phyloP scores from a whole-genome alignment of 2,888 invertebrate genomes.

The Gnatocerus cornutus region DNA sequence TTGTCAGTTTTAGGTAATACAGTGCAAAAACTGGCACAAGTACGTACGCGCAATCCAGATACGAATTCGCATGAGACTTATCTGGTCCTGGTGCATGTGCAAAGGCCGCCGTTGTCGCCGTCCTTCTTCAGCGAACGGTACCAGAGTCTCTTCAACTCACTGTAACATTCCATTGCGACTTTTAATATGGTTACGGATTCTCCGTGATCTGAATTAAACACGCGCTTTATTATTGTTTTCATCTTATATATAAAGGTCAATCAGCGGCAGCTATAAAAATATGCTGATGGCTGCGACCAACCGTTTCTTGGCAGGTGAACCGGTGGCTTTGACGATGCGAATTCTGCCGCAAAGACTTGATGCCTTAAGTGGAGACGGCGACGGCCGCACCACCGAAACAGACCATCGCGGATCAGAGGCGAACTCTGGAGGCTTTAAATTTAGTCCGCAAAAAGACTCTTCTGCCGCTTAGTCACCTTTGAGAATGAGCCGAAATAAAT shows the following conservation, averaged over 20 bases:
- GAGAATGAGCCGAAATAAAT: slow-evolving; percentile 55
- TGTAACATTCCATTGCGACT: slow-evolving; percentile 63
- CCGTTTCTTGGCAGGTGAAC: slow-evolving; percentile 61
- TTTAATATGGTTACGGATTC: slow-evolving; percentile 62
- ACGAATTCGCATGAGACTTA: slow-evolving; percentile 64
- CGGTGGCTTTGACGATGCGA: slow-evolving; percentile 18
- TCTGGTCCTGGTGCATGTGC: slow-evolving; percentile 54
- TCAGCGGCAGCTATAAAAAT: slow-evolving; percentile 54
- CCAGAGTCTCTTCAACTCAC: slow-evolving; percentile 57
- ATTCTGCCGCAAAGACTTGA: slow-evolving; percentile 1
- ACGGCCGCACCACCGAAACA: slow-evolving; percentile 7
- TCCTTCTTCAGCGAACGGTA: slow-evolving; percentile 59
- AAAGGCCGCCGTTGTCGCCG: slow-evolving; percentile 31
- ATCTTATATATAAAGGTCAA: slow-evolving; percentile 51
- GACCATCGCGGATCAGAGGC: neutral
- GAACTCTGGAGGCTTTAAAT: slow-evolving; percentile 12
- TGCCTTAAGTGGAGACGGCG: slow-evolving; percentile 5
- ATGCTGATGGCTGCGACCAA: slow-evolving; percentile 51
- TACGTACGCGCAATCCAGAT: slow-evolving; percentile 56
- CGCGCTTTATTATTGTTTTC: slow-evolving; percentile 50
- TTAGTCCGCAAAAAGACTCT: slow-evolving; percentile 22
- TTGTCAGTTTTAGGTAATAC: slow-evolving; percentile 66
- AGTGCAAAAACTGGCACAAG: slow-evolving; percentile 67
- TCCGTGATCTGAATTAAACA: slow-evolving; percentile 52
- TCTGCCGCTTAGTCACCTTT: slow-evolving; percentile 39